Percentiles rank a stretch among this genome's conserved stretches.
Evolutionary conservation across 2,797 vertebrate species (phyloP).

Genomic region (Fistularia commersonii): DNA sequence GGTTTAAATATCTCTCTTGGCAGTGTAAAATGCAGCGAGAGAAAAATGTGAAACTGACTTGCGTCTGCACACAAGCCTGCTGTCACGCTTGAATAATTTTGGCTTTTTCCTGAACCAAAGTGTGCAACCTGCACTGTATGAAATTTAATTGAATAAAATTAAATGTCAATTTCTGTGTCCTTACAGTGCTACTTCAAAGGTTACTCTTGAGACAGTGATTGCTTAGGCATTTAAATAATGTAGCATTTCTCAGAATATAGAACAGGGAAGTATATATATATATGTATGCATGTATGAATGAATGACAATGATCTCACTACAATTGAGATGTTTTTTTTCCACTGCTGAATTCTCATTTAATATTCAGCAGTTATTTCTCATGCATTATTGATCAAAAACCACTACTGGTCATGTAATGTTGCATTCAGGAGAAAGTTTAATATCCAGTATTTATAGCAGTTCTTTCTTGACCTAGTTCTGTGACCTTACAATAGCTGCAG

Average conservation of each 20-base stretch:
- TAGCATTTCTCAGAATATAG: conserved; percentile 16
- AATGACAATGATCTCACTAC: conserved; percentile 19
- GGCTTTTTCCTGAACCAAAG: conserved; percentile 13
- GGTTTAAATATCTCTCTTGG: no score
- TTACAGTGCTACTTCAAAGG: conserved; percentile 20
- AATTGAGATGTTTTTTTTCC: conserved; percentile 24
- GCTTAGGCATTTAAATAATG: conserved; percentile 50
- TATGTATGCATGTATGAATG: conserved; percentile 25
- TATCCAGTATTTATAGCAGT: conserved; percentile 17
- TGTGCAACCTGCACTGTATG: conserved; percentile 15
- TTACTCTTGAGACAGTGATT: conserved; percentile 10
- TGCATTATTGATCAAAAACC: conserved; percentile 49
- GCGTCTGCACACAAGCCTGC: not conserved
- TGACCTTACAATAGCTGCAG: conserved; percentile 1
- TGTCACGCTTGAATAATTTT: conserved; percentile 21
- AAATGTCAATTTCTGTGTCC: conserved; percentile 14
- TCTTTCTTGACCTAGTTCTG: not conserved
- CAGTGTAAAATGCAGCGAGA: no score
- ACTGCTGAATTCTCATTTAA: conserved; percentile 34
- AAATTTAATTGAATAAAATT: not conserved
- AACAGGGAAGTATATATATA: conserved; percentile 5
- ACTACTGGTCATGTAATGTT: conserved; percentile 19
- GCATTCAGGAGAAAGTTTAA: conserved; percentile 15
- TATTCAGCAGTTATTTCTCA: conserved; percentile 39
- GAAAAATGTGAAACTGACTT: no score